phyloP scores from a whole-genome alignment of 2,113 vertebrate species.

The pig (Sus scrofa) region DNA sequence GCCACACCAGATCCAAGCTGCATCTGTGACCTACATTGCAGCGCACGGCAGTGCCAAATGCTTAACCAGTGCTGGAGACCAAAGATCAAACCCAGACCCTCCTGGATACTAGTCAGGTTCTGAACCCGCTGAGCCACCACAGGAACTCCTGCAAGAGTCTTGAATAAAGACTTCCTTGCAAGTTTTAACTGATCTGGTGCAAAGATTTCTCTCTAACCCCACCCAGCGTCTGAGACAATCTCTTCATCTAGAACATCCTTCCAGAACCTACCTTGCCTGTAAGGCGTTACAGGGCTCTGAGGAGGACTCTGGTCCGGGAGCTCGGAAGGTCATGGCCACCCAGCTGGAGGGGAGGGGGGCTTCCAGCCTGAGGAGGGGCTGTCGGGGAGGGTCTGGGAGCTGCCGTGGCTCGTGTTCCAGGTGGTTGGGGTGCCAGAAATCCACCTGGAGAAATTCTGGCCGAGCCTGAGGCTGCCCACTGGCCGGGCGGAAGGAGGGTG shows the following conservation, averaged over 20 bases:
- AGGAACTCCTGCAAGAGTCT: too few relatives aligned
- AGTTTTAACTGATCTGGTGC: neutral
- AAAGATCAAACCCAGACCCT: too few relatives aligned
- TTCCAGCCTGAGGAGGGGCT: neutral
- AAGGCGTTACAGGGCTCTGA: rapidly evolving
- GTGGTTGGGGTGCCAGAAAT: neutral
- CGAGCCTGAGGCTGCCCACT: neutral
- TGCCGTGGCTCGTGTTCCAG: neutral
- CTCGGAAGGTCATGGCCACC: neutral
- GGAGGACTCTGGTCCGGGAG: neutral
- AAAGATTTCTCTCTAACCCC: neutral
- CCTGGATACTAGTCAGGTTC: too few relatives aligned
- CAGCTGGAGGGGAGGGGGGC: rapidly evolving
- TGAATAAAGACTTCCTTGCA: neutral
- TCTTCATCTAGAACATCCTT: neutral
- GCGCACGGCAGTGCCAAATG: too few relatives aligned
- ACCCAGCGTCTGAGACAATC: rapidly evolving
- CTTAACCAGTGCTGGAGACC: too few relatives aligned
- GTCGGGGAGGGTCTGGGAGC: neutral
- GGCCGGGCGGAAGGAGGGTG: too few relatives aligned
- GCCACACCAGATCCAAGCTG: too few relatives aligned
- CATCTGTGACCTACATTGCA: too few relatives aligned
- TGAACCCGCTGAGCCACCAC: too few relatives aligned
- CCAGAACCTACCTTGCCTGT: neutral
- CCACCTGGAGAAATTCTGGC: neutral